phyloP scores from a whole-genome alignment of 2,113 vertebrate species.

The Rafetus swinhoei region DNA sequence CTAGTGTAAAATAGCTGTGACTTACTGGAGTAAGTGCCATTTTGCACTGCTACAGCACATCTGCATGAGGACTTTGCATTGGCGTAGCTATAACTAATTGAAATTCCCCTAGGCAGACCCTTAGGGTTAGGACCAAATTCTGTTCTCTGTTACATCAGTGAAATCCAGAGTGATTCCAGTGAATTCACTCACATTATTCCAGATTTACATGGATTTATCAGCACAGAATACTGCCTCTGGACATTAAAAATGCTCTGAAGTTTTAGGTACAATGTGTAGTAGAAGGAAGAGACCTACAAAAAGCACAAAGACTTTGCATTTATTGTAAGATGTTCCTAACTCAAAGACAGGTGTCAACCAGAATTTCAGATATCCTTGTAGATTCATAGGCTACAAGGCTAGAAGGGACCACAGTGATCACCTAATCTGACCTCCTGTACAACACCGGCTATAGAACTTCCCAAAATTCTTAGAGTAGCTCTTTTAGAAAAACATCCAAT shows the following conservation, averaged over 20 bases:
- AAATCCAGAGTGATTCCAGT: no score
- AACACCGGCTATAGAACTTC: not conserved
- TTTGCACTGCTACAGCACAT: not conserved
- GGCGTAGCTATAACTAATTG: not conserved
- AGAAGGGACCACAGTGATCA: not conserved
- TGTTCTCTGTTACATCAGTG: not conserved
- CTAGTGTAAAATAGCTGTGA: accelerated
- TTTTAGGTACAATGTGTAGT: not conserved
- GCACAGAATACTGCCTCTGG: not conserved
- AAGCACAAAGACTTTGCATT: not conserved
- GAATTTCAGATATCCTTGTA: not conserved
- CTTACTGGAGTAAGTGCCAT: not conserved
- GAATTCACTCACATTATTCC: not conserved
- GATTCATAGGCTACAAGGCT: not conserved
- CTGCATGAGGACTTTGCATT: accelerated
- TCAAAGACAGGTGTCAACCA: not conserved
- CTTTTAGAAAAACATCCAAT: not conserved
- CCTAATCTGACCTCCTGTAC: not conserved
- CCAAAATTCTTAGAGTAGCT: not conserved
- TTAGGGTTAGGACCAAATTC: not conserved
- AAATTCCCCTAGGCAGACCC: not conserved
- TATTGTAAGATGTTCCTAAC: not conserved
- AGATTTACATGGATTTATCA: not conserved
- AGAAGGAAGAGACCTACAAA: not conserved
- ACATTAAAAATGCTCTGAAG: not conserved